Percentiles rank a stretch among this genome's conserved stretches.
Conservation (phyloP, 2,113 vertebrate genomes). For the Sterna hirundo region DNA sequence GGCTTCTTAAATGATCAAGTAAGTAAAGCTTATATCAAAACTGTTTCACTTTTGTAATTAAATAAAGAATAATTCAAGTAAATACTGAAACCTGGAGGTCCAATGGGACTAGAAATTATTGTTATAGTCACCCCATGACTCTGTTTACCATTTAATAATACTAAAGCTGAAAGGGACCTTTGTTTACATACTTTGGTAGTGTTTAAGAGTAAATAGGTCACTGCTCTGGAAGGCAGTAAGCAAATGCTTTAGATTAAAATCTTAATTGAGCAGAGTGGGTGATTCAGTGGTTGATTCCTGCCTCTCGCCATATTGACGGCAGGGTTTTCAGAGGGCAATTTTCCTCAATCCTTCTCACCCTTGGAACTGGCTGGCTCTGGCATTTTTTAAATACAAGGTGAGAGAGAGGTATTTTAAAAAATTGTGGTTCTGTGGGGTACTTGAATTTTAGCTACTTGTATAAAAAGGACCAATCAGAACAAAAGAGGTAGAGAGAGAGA, state of each 20-base stretch:
- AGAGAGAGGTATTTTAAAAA: not conserved
- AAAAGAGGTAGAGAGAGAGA: not conserved
- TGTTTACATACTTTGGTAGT: not conserved
- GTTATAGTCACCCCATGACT: not conserved
- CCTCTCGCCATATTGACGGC: rapidly evolving
- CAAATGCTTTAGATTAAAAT: not conserved
- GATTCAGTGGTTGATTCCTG: not conserved
- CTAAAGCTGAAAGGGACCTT: not conserved
- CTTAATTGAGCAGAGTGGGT: not conserved
- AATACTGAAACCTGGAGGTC: not conserved
- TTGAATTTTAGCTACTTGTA: not conserved
- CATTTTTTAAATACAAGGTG: not conserved
- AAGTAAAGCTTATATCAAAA: not conserved
- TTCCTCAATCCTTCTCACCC: not conserved
- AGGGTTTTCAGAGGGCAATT: not conserved
- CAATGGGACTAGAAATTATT: not conserved
- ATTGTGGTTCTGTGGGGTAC: not conserved
- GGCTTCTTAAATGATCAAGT: not conserved
- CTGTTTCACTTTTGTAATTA: not conserved
- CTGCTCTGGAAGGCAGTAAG: not conserved
- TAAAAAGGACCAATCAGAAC: not conserved
- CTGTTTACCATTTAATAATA: not conserved
- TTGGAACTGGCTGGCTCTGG: rapidly evolving
- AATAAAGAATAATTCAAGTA: not conserved
- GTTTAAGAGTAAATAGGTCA: not conserved